Evolutionary conservation across 2,888 invertebrate species (phyloP).

Genomic region (Chloroclystis v-ata): DNA sequence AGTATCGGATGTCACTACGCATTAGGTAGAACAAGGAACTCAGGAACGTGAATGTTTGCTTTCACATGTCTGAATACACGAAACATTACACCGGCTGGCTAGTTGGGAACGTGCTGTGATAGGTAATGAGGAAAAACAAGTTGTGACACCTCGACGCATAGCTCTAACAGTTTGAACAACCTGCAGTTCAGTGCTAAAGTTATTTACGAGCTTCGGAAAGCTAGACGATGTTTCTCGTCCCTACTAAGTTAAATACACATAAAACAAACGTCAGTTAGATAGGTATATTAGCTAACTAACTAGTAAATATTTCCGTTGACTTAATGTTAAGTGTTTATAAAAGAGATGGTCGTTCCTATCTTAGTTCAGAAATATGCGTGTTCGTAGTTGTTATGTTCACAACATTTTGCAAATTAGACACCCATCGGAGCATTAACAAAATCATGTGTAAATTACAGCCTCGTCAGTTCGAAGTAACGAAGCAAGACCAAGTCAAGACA

Average conservation of each 20-base stretch:
- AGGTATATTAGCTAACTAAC: too few relatives aligned
- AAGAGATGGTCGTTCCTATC: too few relatives aligned
- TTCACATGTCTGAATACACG: constrained; percentile 66
- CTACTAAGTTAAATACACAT: too few relatives aligned
- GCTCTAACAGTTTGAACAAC: too few relatives aligned
- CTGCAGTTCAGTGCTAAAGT: neutral
- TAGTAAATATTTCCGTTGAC: too few relatives aligned
- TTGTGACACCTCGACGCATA: neutral
- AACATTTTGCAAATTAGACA: too few relatives aligned
- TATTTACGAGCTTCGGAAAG: too few relatives aligned
- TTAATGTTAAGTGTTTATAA: too few relatives aligned
- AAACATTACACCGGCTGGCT: constrained; percentile 60
- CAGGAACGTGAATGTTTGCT: constrained; percentile 67
- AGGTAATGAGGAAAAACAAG: constrained; percentile 19
- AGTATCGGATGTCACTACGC: constrained; percentile 67
- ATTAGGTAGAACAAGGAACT: constrained; percentile 66
- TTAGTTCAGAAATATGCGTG: too few relatives aligned
- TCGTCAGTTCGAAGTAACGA: constrained; percentile 27
- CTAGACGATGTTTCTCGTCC: too few relatives aligned
- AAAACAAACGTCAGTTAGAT: neutral
- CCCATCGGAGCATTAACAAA: neutral
- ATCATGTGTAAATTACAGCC: neutral
- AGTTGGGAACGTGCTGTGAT: constrained; percentile 34
- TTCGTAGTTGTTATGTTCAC: too few relatives aligned
- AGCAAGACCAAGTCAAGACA: constrained; percentile 35